phyloP scores from a whole-genome alignment of 2,888 invertebrate species.

The Sinohyriopsis cumingii region DNA sequence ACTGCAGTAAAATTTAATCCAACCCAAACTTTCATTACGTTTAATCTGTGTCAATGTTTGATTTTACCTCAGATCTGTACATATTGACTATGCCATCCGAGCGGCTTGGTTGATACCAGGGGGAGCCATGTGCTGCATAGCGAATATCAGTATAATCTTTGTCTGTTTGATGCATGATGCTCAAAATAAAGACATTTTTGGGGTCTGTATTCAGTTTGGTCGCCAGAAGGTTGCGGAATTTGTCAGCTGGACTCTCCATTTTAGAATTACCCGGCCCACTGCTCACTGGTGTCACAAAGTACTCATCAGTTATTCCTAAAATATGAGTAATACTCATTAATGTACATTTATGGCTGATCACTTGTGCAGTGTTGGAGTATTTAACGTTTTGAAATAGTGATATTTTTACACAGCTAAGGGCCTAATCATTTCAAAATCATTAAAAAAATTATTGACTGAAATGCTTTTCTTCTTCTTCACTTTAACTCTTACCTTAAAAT shows the following conservation, averaged over 20 bases:
- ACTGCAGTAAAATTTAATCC: too few species aligned
- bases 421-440: too few species aligned
- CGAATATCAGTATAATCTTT: constrained; percentile 89
- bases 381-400: too few species aligned
- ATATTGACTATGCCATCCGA: constrained; percentile 88
- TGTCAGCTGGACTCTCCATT: constrained; percentile 74
- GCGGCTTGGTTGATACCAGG: constrained; percentile 94
- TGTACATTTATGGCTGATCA: too few species aligned
- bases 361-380: too few species aligned
- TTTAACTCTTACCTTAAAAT: too few species aligned
- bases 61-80: constrained; percentile 52
- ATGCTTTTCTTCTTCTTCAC: too few species aligned
- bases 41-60: too few species aligned
- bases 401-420: too few species aligned
- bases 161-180: constrained; percentile 86
- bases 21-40: too few species aligned
- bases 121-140: constrained; percentile 95
- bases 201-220: constrained; percentile 85
- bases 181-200: constrained; percentile 96
- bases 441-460: too few species aligned
- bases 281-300: constrained; percentile 1
- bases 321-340: background rate
- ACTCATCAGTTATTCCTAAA: background rate
- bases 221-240: constrained; percentile 90
- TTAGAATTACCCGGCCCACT: background rate